Percentiles rank a stretch among this genome's conserved stretches.
Evolutionary conservation across 2,113 vertebrate species (phyloP).

Genomic region (Chloebia gouldiae): DNA sequence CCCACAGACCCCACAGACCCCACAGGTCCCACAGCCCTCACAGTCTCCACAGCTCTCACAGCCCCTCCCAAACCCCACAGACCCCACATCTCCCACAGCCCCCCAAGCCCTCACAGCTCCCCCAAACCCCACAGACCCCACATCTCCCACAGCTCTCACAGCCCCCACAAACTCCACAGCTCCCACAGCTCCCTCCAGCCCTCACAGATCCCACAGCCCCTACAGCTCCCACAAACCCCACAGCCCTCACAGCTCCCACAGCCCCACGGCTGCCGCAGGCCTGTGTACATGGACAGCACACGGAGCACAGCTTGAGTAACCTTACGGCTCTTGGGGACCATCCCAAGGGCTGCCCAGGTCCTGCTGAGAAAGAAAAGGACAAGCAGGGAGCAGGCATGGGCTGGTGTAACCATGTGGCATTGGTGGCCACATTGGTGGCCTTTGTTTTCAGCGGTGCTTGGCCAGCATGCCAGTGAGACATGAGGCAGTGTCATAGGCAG

Average conservation of each 20-base stretch:
- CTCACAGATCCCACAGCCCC: too few species aligned
- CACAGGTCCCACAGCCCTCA: too few species aligned
- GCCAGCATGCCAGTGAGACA: accelerated
- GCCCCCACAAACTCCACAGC: too few species aligned
- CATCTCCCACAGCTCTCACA: too few species aligned
- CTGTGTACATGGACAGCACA: accelerated
- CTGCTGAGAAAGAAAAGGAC: neutral
- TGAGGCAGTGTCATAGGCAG: neutral
- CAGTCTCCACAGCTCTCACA: too few species aligned
- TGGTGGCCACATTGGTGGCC: accelerated
- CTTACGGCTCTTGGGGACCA: neutral
- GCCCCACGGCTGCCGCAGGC: accelerated
- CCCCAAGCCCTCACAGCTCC: too few species aligned
- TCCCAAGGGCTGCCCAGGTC: neutral
- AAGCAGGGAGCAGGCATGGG: neutral
- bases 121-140: too few species aligned
- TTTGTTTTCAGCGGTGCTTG: accelerated
- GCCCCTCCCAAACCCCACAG: too few species aligned
- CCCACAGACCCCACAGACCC: too few species aligned
- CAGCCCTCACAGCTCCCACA: accelerated
- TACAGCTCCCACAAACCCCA: too few species aligned
- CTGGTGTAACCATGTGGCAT: accelerated
- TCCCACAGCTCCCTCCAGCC: too few species aligned
- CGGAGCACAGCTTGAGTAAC: accelerated
- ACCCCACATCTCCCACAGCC: too few species aligned